Conservation (phyloP, 1,140 invertebrate genomes). For the Dendroctonus valens region DNA sequence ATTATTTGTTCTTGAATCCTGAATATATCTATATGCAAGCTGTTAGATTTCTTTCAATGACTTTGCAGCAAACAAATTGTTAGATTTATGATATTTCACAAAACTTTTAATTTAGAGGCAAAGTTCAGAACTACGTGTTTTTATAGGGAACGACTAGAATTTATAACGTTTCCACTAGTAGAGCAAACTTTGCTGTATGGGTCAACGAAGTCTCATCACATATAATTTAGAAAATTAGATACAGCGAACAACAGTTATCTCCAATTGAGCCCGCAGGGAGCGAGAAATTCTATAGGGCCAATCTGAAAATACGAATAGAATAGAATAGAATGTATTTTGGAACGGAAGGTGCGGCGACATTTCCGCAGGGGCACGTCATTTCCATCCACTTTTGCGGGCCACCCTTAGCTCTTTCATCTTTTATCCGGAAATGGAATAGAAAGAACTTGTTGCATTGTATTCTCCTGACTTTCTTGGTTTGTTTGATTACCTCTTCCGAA, state of each 20-base stretch:
- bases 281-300: conserved; percentile 20
- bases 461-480: conserved; percentile 2
- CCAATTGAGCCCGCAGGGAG: conserved; percentile 5
- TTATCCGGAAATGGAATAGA: conserved; percentile 9
- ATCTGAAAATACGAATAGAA: conserved; percentile 20
- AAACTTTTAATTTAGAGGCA: too few species aligned
- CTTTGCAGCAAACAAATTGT: too few species aligned
- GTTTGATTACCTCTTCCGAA: background rate
- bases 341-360: conserved; percentile 22
- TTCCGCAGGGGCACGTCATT: conserved; percentile 25
- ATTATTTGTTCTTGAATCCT: too few species aligned
- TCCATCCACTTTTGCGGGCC: conserved; percentile 22
- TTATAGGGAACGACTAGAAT: too few species aligned
- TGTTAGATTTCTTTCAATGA: too few species aligned
- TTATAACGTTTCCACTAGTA: too few species aligned
- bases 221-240: conserved; percentile 9
- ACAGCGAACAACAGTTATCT: conserved; percentile 7
- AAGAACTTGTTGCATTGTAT: conserved; percentile 21
- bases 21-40: too few species aligned
- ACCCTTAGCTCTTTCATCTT: conserved; percentile 10
- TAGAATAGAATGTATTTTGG: conserved; percentile 15
- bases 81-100: too few species aligned
- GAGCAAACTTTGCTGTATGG: background rate
- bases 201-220: background rate
- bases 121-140: too few species aligned